Percentiles rank a stretch among this genome's conserved stretches.
These are phyloP conservation scores for Chrysocyon brachyurus DNA, from an alignment of 2,797 vertebrate species.

Conservation along the genomic window DNA sequence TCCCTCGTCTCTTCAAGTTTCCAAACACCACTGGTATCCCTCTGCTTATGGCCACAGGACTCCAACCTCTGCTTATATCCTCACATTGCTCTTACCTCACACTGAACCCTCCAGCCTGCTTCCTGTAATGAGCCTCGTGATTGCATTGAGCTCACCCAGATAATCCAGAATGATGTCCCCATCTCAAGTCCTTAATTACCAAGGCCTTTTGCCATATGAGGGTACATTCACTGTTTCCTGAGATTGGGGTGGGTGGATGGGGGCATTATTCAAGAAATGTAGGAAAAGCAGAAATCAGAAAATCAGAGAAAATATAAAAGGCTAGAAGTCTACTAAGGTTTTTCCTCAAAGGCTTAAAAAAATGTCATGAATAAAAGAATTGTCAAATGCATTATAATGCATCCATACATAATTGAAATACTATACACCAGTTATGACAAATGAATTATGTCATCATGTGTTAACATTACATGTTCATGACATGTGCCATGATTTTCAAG, in stretches of 20 bases:
- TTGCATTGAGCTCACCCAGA: neutral
- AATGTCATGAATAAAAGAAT: neutral
- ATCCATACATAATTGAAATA: neutral
- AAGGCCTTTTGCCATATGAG: neutral
- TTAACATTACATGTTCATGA: neutral
- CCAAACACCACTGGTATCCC: neutral
- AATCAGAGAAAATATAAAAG: neutral
- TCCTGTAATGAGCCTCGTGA: neutral
- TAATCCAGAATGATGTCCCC: neutral
- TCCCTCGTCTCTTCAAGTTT: neutral
- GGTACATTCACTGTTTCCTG: neutral
- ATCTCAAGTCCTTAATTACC: neutral
- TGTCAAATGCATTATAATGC: neutral
- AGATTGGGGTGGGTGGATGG: neutral
- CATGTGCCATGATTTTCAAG: neutral
- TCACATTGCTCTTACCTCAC: neutral
- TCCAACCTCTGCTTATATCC: neutral
- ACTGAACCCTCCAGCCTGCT: too few species aligned
- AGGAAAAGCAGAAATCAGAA: neutral
- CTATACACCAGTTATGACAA: neutral
- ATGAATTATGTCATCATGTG: neutral
- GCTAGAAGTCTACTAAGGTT: neutral
- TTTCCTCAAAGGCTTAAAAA: neutral
- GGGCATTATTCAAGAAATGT: neutral
- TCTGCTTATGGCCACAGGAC: neutral